phyloP scores from a whole-genome alignment of 92 coral and sea anemone species.

The Bergia sp. region DNA sequence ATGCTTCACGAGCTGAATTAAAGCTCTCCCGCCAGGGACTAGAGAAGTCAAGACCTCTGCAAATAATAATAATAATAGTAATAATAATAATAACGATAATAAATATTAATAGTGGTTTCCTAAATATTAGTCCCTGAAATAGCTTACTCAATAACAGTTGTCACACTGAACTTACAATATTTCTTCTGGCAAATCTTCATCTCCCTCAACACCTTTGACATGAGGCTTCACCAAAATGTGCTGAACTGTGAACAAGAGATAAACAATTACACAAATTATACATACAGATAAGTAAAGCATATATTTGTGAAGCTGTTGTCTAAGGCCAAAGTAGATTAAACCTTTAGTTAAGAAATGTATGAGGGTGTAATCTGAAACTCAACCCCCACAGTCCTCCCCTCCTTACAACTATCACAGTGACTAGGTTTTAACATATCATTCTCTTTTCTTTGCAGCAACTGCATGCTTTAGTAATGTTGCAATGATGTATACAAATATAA shows the following conservation, averaged over 20 bases:
- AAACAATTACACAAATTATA: not conserved
- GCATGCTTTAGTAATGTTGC: too few species aligned
- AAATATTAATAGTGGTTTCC: not conserved
- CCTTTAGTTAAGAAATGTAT: too few species aligned
- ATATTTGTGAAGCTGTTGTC: too few species aligned
- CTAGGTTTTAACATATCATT: too few species aligned
- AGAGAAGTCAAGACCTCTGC: conserved; percentile 93
- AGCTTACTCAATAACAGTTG: not conserved
- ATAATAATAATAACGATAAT: too few species aligned
- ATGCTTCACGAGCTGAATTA: conserved; percentile 74
- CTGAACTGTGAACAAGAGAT: conserved; percentile 69
- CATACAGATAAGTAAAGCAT: not conserved
- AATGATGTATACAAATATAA: too few species aligned
- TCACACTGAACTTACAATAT: conserved; percentile 61
- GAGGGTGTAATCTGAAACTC: too few species aligned
- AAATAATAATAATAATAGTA: not conserved
- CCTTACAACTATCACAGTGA: not conserved
- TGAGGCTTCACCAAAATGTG: conserved; percentile 94
- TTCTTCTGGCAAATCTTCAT: conserved; percentile 98
- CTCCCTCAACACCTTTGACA: conserved; percentile 96
- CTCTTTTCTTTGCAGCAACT: too few species aligned
- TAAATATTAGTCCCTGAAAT: not conserved
- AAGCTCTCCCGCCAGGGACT: conserved; percentile 99
- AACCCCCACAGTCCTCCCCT: not conserved
- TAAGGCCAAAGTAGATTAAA: too few species aligned